phyloP scores from a whole-genome alignment of 2,113 vertebrate species.

The Cyprinodon variegatus region DNA sequence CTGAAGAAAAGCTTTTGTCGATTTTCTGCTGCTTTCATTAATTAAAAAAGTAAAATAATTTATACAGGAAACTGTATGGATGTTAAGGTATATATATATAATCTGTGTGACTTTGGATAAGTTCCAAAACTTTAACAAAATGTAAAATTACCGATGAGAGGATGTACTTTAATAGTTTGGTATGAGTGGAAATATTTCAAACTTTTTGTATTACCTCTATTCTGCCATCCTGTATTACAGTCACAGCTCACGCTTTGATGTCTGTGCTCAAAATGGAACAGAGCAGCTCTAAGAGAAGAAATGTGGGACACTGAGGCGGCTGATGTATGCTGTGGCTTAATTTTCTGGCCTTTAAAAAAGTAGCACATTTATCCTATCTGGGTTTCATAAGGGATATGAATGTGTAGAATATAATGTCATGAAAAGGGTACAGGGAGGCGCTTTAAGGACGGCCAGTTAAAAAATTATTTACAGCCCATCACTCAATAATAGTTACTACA shows the following conservation, averaged over 20 bases:
- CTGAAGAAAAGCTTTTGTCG: not conserved
- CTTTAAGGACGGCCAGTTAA: conserved; percentile 3
- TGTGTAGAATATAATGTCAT: not conserved
- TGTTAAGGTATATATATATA: not conserved
- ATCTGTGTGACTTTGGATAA: conserved; percentile 4
- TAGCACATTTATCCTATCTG: not conserved
- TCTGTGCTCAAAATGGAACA: conserved; percentile 29
- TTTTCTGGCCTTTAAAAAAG: conserved; percentile 35
- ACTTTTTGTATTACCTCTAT: conserved; percentile 16
- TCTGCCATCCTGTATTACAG: conserved; percentile 22
- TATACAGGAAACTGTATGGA: not conserved
- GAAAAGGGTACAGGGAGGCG: not conserved
- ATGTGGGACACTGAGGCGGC: conserved; percentile 34
- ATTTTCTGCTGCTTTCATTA: not conserved
- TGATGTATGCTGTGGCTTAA: conserved; percentile 37
- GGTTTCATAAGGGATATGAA: not conserved
- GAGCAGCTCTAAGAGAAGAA: conserved; percentile 33
- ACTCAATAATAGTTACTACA: conserved; percentile 8
- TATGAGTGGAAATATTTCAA: not conserved
- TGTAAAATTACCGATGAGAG: conserved; percentile 1
- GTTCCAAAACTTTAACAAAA: not conserved
- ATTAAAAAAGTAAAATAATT: not conserved
- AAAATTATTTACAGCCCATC: not conserved
- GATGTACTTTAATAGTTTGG: conserved; percentile 14
- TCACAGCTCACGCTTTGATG: conserved; percentile 23